Base-by-base conservation (phyloP, 2,888 invertebrate species). In the Actias luna region DNA sequence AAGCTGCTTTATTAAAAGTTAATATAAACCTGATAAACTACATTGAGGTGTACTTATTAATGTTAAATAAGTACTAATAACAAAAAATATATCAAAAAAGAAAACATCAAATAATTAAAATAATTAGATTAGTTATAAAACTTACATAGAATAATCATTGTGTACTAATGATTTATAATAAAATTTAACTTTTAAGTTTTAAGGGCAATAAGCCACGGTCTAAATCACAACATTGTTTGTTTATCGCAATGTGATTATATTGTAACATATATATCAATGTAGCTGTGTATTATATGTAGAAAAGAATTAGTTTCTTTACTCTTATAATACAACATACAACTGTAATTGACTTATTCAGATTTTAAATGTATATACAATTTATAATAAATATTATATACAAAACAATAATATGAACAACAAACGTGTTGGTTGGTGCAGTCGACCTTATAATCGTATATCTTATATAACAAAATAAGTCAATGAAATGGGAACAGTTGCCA, bases 401-500 rank as follows among this genome's bases (percentile, higher is more conserved):
- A 29, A 29, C 16, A 58, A 50, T 27, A n/a, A 16, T 39, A 55
- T 29, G 36, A 16, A 46, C 10, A 18, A 63, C 59, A 58, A 31
- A 57, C 39, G 31, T 58, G 31, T 62, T 62, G 18, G 31, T 62
- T 62, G 18, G 33, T 58, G 58, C 61, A 62, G 42, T 42, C 42
- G 58, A 50, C 60, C 33, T 35, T 59, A 52, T 52, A 63, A 63
- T 63, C 63, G 76, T 79, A 75, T 65, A 74, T 63, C 63, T 76
- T 79, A 75, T 65, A 74, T 72, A 75, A 78, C 74, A 74, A 70
- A 73, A 70, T 71, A 68, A 70, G 64, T 74, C 72, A 77, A 77
- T 77, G 74, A 71, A 72, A 64, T 58, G 50, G 36, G 39, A 36
- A 8, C 52, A 64, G 70, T 61, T 82, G 82, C 82, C 82, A 82